Evolutionary conservation across 2,113 vertebrate genomes (phyloP), one percentile per base, ranked within the genome.

Genomic region (Gymnorhina tibicen): DNA sequence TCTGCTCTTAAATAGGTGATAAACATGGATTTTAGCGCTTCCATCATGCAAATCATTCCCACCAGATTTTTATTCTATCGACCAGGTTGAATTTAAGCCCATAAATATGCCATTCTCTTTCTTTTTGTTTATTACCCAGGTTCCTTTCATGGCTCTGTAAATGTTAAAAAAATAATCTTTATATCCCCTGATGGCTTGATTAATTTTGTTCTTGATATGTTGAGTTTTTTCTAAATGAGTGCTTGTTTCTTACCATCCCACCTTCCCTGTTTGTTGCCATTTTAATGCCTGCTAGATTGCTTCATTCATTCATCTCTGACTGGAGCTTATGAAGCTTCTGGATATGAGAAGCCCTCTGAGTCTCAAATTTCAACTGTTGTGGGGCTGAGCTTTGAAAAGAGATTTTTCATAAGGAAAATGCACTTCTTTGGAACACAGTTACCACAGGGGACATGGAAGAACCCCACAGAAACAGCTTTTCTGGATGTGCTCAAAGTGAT

Each of bases 261-360:
- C 37, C 46, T 56, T 69, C 32, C 50, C 60, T 60, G 32, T 91
- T 88, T 62, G 49, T 32, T 79, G 49, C 24, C 56, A 69, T 68
- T 83, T 86, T 56, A 85, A 55, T 56, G 17, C 28, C 37, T 80
- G 33, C 44, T 63, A 44, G 30, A 44, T 49, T 80, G 32, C 39
- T 75, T 20, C 16, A 63, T 33, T 55, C 76, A 76, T 59, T 84
- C 44, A 80, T 66, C 53, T 77, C 16, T 41, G 62, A 49, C 53
- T 20, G 41, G 37, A 44, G 5, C 24, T 93, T 56, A 12, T 6
- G 6, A 88, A 82, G 49, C 10, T 20, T 64, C 53, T 33, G 32
- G 62, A 82, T 32, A 68, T 0, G 0, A 84, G 67, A 68, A 80
- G n/a, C 9, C 3, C 9, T 37, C 32, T 0, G 1, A 92, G 24